These are phyloP conservation scores for Orchesella flavescens DNA, from an alignment of 2,888 invertebrate species.

Conservation along the genomic window DNA sequence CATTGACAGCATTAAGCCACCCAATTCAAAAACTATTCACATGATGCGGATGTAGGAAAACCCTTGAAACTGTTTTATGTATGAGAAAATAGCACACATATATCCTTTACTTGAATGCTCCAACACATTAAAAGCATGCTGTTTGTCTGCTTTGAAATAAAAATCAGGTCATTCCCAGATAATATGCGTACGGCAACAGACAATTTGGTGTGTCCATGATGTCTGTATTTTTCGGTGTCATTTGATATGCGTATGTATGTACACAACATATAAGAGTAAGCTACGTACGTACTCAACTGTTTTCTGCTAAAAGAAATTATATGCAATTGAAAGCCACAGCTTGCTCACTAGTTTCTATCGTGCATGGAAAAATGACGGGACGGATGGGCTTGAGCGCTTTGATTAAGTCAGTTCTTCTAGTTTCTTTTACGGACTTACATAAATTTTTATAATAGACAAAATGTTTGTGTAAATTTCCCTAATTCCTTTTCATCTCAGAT, in stretches of 20 bases:
- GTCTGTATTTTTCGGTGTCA: conserved; percentile 43
- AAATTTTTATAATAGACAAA: background rate
- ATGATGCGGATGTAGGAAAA: conserved; percentile 7
- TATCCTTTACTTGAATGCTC: background rate
- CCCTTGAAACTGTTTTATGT: conserved; percentile 26
- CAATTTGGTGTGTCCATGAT: conserved; percentile 50
- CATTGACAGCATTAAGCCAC: conserved; percentile 12
- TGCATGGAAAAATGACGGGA: no score
- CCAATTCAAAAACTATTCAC: background rate
- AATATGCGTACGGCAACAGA: conserved; percentile 62
- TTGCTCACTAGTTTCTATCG: no score
- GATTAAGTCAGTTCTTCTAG: no score
- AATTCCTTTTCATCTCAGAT: background rate
- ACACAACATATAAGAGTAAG: no score
- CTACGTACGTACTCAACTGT: background rate
- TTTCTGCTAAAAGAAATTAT: background rate
- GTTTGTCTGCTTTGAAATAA: conserved; percentile 36
- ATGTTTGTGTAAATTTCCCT: background rate
- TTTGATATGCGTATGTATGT: background rate
- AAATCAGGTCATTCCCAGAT: conserved; percentile 65
- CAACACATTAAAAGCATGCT: no score
- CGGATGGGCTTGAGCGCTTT: no score
- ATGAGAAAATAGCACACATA: conserved; percentile 26
- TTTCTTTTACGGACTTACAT: no score
- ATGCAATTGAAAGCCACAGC: background rate